Evolutionary conservation across 2,888 invertebrate species (phyloP).

Genomic region (Apotomis capreana): DNA sequence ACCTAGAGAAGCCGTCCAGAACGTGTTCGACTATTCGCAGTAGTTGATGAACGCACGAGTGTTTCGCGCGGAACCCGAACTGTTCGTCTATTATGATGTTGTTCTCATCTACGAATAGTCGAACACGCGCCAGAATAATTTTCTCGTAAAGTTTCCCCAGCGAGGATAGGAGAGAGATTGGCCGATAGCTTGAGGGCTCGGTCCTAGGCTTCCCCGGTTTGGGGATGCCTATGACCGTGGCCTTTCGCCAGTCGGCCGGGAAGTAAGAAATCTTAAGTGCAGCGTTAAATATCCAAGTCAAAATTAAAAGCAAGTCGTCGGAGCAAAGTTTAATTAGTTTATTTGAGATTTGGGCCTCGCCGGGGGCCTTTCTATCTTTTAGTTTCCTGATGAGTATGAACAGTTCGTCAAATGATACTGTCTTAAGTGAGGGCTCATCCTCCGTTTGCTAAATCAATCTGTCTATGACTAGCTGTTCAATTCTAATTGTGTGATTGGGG

Average conservation of each 20-base stretch:
- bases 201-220: not conserved
- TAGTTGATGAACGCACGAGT: constrained; percentile 21
- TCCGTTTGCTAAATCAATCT: not conserved
- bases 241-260: not conserved
- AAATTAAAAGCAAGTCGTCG: rapidly evolving
- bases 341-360: not conserved
- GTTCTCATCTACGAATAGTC: not conserved
- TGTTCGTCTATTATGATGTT: constrained; percentile 13
- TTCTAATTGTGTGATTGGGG: not conserved
- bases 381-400: rapidly evolving
- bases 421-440: not conserved
- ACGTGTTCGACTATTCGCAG: constrained; percentile 16
- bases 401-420: rapidly evolving
- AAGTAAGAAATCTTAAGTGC: not conserved
- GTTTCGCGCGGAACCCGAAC: constrained; percentile 12
- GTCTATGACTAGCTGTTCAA: rapidly evolving
- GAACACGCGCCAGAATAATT: too few species aligned
- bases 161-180: not conserved
- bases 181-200: not conserved
- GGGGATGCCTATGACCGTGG: constrained; percentile 6
- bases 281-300: not conserved
- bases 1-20: not conserved
- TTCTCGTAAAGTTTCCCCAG: too few species aligned
- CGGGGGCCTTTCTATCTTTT: not conserved
- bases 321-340: not conserved